Base-by-base conservation (phyloP, 2,113 vertebrate genomes). In the Genyomyrus donnyi region DNA sequence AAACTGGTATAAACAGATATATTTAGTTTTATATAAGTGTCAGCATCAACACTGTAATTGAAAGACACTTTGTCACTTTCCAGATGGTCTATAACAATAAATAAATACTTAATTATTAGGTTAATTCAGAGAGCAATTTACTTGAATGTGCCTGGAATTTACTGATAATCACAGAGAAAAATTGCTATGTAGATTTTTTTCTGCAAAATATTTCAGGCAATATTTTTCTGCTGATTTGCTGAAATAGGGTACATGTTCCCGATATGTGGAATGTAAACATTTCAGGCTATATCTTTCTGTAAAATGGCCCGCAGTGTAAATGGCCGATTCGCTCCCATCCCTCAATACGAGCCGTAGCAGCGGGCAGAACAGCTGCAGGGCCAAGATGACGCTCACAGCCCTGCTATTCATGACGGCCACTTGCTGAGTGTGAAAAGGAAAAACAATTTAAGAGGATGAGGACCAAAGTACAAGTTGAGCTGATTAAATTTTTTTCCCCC, bases 391-490 rank as follows among this genome's bases (percentile, higher is more conserved):
- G 19, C 62, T 74, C 53, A 24, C 89, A 52, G 24, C n/a, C 10
- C 27, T 53, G 27, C 27, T 6, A 50, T 27, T 50, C 35, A 19
- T 1, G 8, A 56, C 13, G 31, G 24, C n/a, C 83, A 27, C 89
- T 86, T 39, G 27, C 5, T 24, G 24, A 13, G 80, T 45, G 74
- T 62, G 53, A 50, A 87, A 50, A 31, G 53, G 11, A 42, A 85
- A 90, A 27, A 89, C 50, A 70, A 74, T 49, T 58, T 27, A 27
- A 74, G 56, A 90, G 84, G 56, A 66, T 85, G 39, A 70, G 53
- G 17, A 90, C 45, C 10, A 46, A 87, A 53, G 31, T 53, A 89
- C 85, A 90, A 80, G 50, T 70, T 85, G 70, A 83, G 45, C 50
- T 48, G 49, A 49, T 88, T 56, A 15, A 49, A 24, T 58, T 52